Conservation (phyloP, 2,797 vertebrate genomes). For the Brotogeris chrysoptera region DNA sequence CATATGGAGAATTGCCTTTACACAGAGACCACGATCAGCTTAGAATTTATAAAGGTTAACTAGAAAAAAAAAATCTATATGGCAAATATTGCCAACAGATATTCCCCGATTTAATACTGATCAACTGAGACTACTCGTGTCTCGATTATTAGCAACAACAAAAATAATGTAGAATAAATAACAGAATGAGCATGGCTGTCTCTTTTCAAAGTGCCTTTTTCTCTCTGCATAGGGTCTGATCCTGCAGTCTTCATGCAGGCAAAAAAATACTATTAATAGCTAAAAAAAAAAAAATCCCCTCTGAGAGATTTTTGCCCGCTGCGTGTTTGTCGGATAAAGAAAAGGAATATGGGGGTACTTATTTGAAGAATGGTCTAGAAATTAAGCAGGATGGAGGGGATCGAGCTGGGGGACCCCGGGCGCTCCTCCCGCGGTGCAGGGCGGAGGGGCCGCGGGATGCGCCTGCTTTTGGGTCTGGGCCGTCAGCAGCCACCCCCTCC, state of each 20-base stretch:
- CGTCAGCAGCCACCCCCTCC: background rate
- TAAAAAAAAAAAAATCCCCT: background rate
- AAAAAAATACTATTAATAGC: background rate
- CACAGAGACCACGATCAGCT: constrained; percentile 49
- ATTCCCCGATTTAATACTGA: constrained; percentile 83
- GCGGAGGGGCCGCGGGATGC: background rate
- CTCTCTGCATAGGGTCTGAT: constrained; percentile 72
- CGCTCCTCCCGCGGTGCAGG: background rate
- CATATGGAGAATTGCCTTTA: constrained; percentile 76
- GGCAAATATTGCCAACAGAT: constrained; percentile 99
- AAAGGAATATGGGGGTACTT: background rate
- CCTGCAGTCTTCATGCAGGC: constrained; percentile 45
- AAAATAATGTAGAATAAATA: constrained; percentile 90
- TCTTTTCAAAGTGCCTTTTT: constrained; percentile 92
- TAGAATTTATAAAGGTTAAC: constrained; percentile 77
- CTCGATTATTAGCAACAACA: constrained; percentile 81
- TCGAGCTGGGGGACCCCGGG: no score
- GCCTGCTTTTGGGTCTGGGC: background rate
- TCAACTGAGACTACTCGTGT: constrained; percentile 74
- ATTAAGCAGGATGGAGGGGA: background rate
- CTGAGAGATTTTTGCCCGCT: background rate
- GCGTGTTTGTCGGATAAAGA: background rate
- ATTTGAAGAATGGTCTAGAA: background rate
- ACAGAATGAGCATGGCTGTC: constrained; percentile 85
- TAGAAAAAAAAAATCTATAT: constrained; percentile 78